Conservation (phyloP, 2,888 invertebrate genomes). For the Diarsia mendica region DNA sequence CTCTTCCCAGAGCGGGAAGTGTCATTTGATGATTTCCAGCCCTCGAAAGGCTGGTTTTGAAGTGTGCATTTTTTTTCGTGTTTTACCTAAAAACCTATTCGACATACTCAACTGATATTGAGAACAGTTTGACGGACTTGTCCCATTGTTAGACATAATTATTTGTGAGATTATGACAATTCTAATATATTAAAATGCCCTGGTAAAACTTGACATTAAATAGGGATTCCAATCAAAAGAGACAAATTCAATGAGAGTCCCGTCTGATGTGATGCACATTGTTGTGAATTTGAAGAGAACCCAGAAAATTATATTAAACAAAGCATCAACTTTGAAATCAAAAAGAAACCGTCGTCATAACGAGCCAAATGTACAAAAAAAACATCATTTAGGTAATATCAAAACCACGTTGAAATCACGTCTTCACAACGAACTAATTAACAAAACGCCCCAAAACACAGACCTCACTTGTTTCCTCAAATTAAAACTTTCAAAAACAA, state of each 20-base stretch:
- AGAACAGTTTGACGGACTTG: too few species aligned
- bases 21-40: too few species aligned
- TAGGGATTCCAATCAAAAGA: background rate
- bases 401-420: slow-evolving; percentile 8
- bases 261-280: background rate
- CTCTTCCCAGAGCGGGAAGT: too few species aligned
- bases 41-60: background rate
- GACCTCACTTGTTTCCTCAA: slow-evolving; percentile 41
- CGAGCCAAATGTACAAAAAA: background rate
- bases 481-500: slow-evolving; percentile 56
- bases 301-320: slow-evolving; percentile 12
- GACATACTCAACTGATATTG: background rate
- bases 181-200: background rate
- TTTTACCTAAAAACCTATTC: background rate
- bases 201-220: background rate
- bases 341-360: slow-evolving; percentile 10
- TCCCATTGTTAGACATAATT: background rate
- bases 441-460: slow-evolving; percentile 21
- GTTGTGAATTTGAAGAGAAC: background rate
- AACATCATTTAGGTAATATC: background rate
- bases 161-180: background rate
- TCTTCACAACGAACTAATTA: slow-evolving; percentile 42
- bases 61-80: background rate
- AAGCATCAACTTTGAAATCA: background rate
- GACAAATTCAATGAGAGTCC: background rate